phyloP scores from a whole-genome alignment of 2,113 vertebrate species.

The Pseudonaja textilis region DNA sequence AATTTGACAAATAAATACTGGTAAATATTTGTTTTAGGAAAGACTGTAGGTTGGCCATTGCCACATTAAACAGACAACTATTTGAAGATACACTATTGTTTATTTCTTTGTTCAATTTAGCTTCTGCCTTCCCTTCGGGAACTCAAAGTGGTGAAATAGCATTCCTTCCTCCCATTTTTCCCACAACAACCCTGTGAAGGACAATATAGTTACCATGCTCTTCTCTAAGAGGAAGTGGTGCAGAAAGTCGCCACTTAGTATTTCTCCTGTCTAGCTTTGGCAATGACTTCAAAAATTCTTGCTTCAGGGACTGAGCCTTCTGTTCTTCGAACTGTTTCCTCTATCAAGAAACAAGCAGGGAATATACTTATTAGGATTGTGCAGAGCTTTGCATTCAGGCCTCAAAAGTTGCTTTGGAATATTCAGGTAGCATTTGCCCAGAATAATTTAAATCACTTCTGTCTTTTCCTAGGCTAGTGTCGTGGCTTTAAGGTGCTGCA shows the following conservation, averaged over 20 bases:
- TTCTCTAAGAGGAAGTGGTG: neutral
- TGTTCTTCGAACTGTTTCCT: slow-evolving; percentile 72
- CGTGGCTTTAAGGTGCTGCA: neutral
- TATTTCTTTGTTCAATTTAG: neutral
- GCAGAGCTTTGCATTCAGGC: neutral
- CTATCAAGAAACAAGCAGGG: slow-evolving; percentile 42
- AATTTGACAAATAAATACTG: neutral
- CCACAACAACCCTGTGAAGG: neutral
- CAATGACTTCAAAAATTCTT: slow-evolving; percentile 67
- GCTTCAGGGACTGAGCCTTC: slow-evolving; percentile 65
- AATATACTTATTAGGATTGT: neutral
- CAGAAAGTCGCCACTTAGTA: slow-evolving; percentile 12
- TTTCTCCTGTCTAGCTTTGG: slow-evolving; percentile 27
- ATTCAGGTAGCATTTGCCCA: neutral
- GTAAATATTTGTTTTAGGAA: neutral
- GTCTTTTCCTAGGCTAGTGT: neutral
- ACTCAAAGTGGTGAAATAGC: neutral
- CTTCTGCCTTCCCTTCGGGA: neutral
- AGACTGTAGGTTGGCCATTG: neutral
- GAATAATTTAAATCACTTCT: neutral
- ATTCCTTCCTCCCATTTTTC: neutral
- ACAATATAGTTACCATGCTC: neutral
- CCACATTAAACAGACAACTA: neutral
- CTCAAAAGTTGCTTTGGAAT: neutral
- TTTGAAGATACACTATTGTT: neutral